A percentile compares a stretch with the other conserved stretches of the same genome.
These are phyloP conservation scores for Drosophila sordidula DNA, from an alignment of 2,888 invertebrate species.

Conservation along the genomic window DNA sequence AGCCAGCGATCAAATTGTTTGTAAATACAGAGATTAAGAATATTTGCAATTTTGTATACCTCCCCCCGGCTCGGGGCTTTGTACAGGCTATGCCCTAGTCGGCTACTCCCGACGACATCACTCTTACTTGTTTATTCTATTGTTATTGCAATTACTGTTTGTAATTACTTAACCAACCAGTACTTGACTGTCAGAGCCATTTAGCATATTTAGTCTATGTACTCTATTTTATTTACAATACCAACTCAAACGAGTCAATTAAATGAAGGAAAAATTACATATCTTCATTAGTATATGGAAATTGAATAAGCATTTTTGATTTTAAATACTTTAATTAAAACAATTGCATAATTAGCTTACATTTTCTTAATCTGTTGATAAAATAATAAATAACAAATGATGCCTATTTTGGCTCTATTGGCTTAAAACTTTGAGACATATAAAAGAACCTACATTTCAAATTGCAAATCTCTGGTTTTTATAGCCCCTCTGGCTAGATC, in stretches of 20 bases:
- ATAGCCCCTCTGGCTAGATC: too few relatives aligned
- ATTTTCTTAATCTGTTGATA: neutral
- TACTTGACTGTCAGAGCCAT: conserved; percentile 10
- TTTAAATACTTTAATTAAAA: neutral
- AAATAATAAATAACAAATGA: too few relatives aligned
- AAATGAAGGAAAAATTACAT: neutral
- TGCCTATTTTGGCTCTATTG: too few relatives aligned
- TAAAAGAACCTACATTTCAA: too few relatives aligned
- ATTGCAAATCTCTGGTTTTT: too few relatives aligned
- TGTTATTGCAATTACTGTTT: conserved; percentile 3
- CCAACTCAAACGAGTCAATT: neutral
- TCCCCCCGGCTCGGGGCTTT: too few relatives aligned
- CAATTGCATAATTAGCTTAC: neutral
- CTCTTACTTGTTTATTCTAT: neutral
- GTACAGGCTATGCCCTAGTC: too few relatives aligned
- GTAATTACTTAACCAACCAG: conserved; percentile 21
- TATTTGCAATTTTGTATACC: too few relatives aligned
- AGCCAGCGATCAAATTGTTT: too few relatives aligned
- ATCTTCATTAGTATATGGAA: neutral
- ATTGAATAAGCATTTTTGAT: neutral
- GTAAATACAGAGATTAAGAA: too few relatives aligned
- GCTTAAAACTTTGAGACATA: too few relatives aligned
- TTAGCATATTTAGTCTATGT: conserved; percentile 19
- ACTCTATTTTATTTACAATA: conserved; percentile 1
- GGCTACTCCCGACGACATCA: neutral